Conservation (phyloP, 2,797 vertebrate genomes). For the Acipenser ruthenus region DNA sequence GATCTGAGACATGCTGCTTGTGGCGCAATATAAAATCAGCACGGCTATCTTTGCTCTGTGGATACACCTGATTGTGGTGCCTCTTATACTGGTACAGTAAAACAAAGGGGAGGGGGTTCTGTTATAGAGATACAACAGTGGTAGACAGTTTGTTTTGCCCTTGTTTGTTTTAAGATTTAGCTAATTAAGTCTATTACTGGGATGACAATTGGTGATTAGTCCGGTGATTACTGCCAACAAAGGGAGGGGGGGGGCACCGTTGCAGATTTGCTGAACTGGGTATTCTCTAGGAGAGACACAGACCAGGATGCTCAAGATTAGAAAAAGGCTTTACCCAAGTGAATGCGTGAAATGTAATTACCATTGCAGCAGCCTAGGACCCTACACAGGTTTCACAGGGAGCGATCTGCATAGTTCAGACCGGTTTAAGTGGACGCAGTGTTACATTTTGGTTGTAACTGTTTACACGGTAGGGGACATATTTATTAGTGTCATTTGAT, state of each 20-base stretch:
- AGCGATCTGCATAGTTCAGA: neutral
- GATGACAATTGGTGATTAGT: neutral
- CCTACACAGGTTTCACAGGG: neutral
- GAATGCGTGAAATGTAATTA: neutral
- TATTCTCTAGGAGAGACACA: accelerated
- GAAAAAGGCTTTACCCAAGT: neutral
- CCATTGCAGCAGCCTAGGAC: neutral
- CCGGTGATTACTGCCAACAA: constrained; percentile 4
- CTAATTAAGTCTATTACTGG: neutral
- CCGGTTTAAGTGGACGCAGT: too few relatives aligned
- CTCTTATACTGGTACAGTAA: too few relatives aligned
- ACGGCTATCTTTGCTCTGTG: too few relatives aligned
- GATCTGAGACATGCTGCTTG: too few relatives aligned
- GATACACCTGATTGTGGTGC: too few relatives aligned
- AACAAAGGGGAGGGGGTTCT: too few relatives aligned
- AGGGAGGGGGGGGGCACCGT: neutral
- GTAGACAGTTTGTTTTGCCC: too few relatives aligned
- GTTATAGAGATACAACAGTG: too few relatives aligned
- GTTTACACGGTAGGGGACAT: too few relatives aligned
- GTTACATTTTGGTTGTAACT: too few relatives aligned
- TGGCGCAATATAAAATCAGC: too few relatives aligned
- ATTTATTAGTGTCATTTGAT: too few relatives aligned
- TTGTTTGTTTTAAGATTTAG: constrained; percentile 5
- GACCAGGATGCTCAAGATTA: constrained; percentile 5
- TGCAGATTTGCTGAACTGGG: constrained; percentile 4